Percentiles rank a stretch among this genome's conserved stretches.
Evolutionary conservation across 2,113 vertebrate genomes (phyloP).

Genomic region (Scomber scombrus): DNA sequence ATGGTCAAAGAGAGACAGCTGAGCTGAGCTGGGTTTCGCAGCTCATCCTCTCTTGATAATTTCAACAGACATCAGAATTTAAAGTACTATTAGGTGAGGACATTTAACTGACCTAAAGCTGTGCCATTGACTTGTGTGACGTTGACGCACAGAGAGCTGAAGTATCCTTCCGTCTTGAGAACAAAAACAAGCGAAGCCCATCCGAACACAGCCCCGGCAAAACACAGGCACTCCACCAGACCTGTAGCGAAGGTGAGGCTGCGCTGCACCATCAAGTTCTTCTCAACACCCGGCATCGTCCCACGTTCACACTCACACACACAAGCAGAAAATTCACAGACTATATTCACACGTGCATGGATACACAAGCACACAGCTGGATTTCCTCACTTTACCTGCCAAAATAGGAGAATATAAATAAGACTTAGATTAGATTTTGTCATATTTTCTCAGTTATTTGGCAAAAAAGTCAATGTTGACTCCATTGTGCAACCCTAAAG

Average conservation of each 20-base stretch:
- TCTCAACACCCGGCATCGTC: slow-evolving; percentile 64
- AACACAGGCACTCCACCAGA: slow-evolving; percentile 90
- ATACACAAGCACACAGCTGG: neutral
- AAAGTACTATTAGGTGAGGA: neutral
- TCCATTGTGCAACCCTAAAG: neutral
- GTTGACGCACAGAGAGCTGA: slow-evolving; percentile 82
- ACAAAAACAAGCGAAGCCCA: slow-evolving; percentile 93
- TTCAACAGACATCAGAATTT: neutral
- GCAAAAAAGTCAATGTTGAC: neutral
- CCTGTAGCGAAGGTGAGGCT: slow-evolving; percentile 88
- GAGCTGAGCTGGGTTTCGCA: neutral
- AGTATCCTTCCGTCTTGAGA: slow-evolving; percentile 90
- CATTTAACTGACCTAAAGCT: slow-evolving; percentile 69
- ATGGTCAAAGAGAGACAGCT: neutral
- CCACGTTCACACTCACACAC: neutral
- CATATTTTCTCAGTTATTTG: neutral
- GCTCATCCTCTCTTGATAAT: neutral
- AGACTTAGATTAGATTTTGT: neutral
- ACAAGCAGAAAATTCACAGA: neutral
- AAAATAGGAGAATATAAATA: neutral
- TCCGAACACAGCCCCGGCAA: slow-evolving; percentile 89
- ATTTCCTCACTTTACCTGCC: slow-evolving; percentile 24
- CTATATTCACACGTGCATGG: neutral
- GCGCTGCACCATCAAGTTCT: slow-evolving; percentile 49
- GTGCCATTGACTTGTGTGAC: slow-evolving; percentile 68